Base-by-base conservation (phyloP, 2,113 vertebrate species). In the Glaucidium brasilianum region DNA sequence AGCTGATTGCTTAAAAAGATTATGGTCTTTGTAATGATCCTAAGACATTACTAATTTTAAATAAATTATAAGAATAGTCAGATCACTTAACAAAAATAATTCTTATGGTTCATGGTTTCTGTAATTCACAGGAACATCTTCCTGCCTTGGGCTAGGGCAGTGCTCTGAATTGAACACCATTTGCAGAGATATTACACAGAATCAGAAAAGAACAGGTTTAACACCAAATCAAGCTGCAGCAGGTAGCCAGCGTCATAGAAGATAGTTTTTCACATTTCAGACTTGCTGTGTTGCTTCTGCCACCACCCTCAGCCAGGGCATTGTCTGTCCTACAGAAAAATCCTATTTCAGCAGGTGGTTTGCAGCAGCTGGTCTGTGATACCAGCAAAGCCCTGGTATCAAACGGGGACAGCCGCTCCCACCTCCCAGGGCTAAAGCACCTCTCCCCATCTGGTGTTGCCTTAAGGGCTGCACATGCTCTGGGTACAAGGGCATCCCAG, bases 1-100 rank as follows among this genome's bases (percentile, higher is more conserved):
- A 95, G 73, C 1, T 26, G 93, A 83, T 95, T 97, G 85, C 82
- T 97, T 96, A 56, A 94, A 95, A 95, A 96, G 8, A 87, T 92
- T 69, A 49, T 64, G 37, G 56, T 80, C n/a, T 66, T 83, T 74
- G 63, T 85, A 96, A 91, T 85, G 81, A 67, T 41, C 11, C 19
- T 60, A 32, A 94, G 83, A 97, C 73, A 62, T 25, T 56, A 71
- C 30, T 94, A 62, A 60, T 96, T 97, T 88, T 77, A 95, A 86
- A 96, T 94, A 92, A 96, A 68, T 83, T 64, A 63, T 76, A 60
- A 63, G 71, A 88, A 85, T 80, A 49, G 60, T 91, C 90, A 95
- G 88, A 87, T 97, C 22, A 11, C 83, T 95, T 93, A 72, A 69
- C 74, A 92, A 68, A 80, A 87, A 52, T 73, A 66, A 39, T 95